Base-by-base conservation (phyloP, 30 jellyfish, hydroid and myxozoan genomes). In the Aurelia sp. region DNA sequence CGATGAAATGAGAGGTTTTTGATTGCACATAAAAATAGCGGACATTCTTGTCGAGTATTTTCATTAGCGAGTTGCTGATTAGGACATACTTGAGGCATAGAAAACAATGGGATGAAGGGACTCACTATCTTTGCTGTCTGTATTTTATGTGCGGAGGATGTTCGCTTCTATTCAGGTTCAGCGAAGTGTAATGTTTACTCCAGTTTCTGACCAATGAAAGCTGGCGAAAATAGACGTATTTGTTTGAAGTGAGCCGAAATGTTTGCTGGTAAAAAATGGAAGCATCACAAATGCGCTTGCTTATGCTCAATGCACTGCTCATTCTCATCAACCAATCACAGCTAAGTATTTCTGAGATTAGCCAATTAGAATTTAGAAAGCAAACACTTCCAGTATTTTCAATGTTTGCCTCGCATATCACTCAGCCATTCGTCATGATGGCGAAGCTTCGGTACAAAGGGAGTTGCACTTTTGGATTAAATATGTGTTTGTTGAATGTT, bases 351-450 rank as follows among this genome's bases (percentile, higher is more conserved):
- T 11, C 18, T 19, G 31, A 8, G 19, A 57, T 37, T 27, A 82
- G 77, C 91, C 91, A 82, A 82, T 82, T 80, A 70, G 44, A 57
- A 3, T 30, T 15, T 71, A 53, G 21, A 51, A 82, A 66, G 80
- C 80, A 70, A 66, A 75, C 48, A 64, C 71, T 8, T 27, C 64
- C 50, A 75, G 55, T 44, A 62, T 35, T 76, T 6, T 73, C 69
- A 64, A 53, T 65, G 74, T 31, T 61, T 78, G 50, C 48, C 70
- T 77, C 64, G 60, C 73, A 53, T 77, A 55, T 35, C 40, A 63
- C 67, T 44, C 44, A 30, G 61, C 18, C 64, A 40, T 21, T 79
- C 20, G 69, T 59, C 33, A 59, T 59, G 69, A 59, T 59, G 69
- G 69, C 69, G 69, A 59, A 59, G 69, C 69, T 59, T 59, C 33